Conservation (phyloP, 35 echinoderm and acorn worm species). For the Eucidaris tribuloides region DNA sequence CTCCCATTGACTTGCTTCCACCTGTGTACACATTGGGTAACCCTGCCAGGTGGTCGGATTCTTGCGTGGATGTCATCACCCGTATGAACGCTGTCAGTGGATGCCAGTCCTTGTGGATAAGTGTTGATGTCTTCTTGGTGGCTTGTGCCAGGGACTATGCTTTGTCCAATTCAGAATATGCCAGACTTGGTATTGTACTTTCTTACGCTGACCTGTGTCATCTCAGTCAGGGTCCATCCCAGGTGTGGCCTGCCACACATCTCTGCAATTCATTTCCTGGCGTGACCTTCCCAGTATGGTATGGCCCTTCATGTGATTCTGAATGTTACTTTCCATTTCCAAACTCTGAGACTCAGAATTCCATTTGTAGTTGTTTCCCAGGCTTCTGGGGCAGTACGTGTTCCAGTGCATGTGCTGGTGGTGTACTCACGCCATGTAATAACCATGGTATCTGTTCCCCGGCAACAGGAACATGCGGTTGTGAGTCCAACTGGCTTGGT, state of each 20-base stretch:
- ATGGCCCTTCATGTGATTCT: conserved; percentile 44
- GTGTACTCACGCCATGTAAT: conserved; percentile 44
- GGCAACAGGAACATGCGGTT: conserved; percentile 50
- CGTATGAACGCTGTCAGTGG: not conserved
- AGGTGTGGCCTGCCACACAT: conserved; percentile 35
- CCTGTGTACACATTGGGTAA: conserved; percentile 35
- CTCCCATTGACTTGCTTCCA: conserved; percentile 8
- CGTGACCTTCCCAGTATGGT: conserved; percentile 68
- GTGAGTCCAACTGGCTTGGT: conserved; percentile 66
- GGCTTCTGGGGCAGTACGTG: conserved; percentile 78
- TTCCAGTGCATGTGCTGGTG: conserved; percentile 48
- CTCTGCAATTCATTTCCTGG: conserved; percentile 55
- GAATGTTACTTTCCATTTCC: conserved; percentile 55
- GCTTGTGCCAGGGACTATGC: conserved; percentile 65
- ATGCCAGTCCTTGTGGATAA: not conserved
- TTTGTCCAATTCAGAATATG: conserved; percentile 43
- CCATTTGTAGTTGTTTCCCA: conserved; percentile 38
- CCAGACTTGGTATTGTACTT: conserved; percentile 42
- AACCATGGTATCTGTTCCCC: conserved; percentile 57
- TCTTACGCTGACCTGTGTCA: conserved; percentile 64
- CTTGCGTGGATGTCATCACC: not conserved
- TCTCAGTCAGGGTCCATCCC: not conserved
- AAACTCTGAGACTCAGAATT: not conserved
- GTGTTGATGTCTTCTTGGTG: conserved; percentile 40
- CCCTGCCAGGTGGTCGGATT: not conserved